phyloP scores from a whole-genome alignment of 2,888 invertebrate species.

The Argyra leucocephala region DNA sequence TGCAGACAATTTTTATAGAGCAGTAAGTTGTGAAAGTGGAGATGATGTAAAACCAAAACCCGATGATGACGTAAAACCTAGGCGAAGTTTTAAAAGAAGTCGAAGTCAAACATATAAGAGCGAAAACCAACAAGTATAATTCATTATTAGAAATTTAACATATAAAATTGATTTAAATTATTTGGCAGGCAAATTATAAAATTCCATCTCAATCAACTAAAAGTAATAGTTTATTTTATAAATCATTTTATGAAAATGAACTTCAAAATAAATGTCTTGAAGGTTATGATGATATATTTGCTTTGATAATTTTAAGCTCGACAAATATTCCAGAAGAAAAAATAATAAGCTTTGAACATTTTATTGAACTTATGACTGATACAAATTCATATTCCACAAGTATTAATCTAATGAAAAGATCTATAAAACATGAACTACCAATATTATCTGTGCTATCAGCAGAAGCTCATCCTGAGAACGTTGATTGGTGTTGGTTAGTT shows the following conservation, averaged over 20 bases:
- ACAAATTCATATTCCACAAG: conserved; percentile 29
- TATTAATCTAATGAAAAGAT: conserved; percentile 32
- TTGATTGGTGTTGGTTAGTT: conserved; percentile 39
- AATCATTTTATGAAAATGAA: conserved; percentile 25
- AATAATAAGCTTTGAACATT: conserved; percentile 25
- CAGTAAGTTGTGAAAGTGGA: conserved; percentile 30
- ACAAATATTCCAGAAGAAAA: conserved; percentile 28
- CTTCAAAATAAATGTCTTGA: conserved; percentile 26
- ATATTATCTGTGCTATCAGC: conserved; percentile 37
- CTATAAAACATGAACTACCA: conserved; percentile 33
- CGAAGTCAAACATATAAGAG: conserved; percentile 19
- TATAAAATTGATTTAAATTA: neutral
- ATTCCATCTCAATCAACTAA: conserved; percentile 12
- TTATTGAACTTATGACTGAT: conserved; percentile 33
- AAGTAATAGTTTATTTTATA: conserved; percentile 27
- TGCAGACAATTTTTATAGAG: conserved; percentile 37
- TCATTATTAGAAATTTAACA: conserved; percentile 9
- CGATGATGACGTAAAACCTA: neutral
- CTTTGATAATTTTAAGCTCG: conserved; percentile 36
- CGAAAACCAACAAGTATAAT: conserved; percentile 13
- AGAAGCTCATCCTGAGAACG: conserved; percentile 29
- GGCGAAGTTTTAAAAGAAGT: conserved; percentile 26
- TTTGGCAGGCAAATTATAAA: neutral
- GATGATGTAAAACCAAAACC: neutral
- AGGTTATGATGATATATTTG: conserved; percentile 35